Evolutionary conservation across 1,140 invertebrate species (phyloP).

Genomic region (Neodiprion pinetum): DNA sequence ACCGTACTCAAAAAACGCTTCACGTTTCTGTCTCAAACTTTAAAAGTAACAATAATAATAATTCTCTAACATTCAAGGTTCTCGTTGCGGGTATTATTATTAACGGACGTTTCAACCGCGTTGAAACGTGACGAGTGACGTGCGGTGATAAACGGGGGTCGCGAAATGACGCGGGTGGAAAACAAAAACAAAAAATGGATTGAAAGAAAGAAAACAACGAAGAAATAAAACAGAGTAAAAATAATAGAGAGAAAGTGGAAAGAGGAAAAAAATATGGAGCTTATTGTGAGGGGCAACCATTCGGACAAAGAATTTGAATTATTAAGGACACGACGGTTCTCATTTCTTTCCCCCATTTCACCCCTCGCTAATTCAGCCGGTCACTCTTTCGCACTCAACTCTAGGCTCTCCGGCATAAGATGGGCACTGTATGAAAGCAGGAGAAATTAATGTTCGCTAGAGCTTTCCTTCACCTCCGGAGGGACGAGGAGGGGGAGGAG

Average conservation of each 20-base stretch:
- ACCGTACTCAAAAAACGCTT: too few relatives aligned
- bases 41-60: too few relatives aligned
- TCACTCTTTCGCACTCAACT: background rate
- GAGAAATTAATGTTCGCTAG: background rate
- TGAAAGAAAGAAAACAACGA: too few relatives aligned
- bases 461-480: background rate
- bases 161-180: background rate
- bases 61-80: too few relatives aligned
- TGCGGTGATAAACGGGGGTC: background rate
- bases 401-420: background rate
- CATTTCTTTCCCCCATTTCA: background rate
- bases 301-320: conserved; percentile 4
- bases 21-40: too few relatives aligned
- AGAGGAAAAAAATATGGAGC: too few relatives aligned
- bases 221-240: too few relatives aligned
- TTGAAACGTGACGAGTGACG: too few relatives aligned
- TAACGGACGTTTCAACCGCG: too few relatives aligned
- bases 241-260: too few relatives aligned
- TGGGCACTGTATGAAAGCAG: background rate
- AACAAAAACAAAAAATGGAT: background rate
- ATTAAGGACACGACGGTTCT: background rate
- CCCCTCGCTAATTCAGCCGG: background rate
- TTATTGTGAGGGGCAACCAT: background rate
- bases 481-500: background rate
- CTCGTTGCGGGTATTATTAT: too few relatives aligned